These are phyloP conservation scores for Balanococcus diminutus DNA, from an alignment of 2,888 invertebrate genomes.

Conservation along the genomic window DNA sequence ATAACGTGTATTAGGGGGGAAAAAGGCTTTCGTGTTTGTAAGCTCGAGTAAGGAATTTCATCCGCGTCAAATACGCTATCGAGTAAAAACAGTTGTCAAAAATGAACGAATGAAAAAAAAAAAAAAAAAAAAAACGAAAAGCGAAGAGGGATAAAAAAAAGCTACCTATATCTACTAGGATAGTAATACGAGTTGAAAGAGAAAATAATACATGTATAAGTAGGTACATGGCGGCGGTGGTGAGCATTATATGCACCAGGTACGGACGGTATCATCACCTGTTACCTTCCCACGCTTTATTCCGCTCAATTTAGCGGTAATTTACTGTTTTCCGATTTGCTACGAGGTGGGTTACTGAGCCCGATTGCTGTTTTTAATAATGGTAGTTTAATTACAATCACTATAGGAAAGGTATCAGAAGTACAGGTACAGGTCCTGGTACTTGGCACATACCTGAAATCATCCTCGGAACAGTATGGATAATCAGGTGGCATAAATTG, in stretches of 20 bases:
- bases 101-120: background rate
- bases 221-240: background rate
- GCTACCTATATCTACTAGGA: too few relatives aligned
- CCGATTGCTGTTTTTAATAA: background rate
- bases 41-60: constrained; percentile 3
- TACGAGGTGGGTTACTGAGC: background rate
- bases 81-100: constrained; percentile 37
- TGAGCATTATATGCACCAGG: constrained; percentile 47
- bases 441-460: constrained; percentile 66
- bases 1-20: background rate
- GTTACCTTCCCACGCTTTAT: constrained; percentile 51
- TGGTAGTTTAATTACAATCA: background rate
- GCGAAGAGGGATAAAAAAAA: background rate
- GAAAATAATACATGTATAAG: background rate
- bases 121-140: background rate
- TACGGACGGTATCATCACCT: constrained; percentile 50
- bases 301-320: constrained; percentile 47
- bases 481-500: constrained; percentile 75
- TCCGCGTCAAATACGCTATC: constrained; percentile 29
- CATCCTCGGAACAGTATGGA: constrained; percentile 69
- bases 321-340: constrained; percentile 27
- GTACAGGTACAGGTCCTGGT: background rate
- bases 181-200: background rate
- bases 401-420: too few relatives aligned
- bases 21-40: background rate